A percentile compares a stretch with the other conserved stretches of the same genome.
Evolutionary conservation across 2,797 vertebrate genomes (phyloP).

Genomic region (Apodemus agrarius): DNA sequence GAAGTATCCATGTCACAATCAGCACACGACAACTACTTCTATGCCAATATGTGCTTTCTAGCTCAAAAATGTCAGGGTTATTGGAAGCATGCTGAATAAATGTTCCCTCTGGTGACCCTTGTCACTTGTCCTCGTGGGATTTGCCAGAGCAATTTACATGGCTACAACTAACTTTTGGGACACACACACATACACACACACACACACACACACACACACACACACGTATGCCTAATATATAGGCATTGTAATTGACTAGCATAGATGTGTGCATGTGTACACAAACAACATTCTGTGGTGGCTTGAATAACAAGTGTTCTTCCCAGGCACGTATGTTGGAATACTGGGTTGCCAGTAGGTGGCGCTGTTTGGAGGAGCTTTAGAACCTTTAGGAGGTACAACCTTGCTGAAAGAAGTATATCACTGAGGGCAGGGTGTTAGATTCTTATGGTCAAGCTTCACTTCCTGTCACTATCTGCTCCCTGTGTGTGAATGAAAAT

Average conservation of each 20-base stretch:
- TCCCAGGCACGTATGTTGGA: not conserved
- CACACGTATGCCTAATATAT: not conserved
- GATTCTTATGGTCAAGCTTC: not conserved
- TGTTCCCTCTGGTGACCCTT: not conserved
- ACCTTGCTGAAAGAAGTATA: not conserved
- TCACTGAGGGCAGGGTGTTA: not conserved
- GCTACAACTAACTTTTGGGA: not conserved
- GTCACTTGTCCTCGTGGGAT: not conserved
- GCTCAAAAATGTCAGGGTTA: not conserved
- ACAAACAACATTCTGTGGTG: not conserved
- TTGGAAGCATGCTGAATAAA: not conserved
- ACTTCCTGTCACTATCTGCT: not conserved
- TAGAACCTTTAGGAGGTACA: no score
- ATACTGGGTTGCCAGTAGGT: not conserved
- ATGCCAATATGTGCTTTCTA: not conserved
- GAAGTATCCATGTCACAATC: not conserved
- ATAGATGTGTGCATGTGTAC: not conserved
- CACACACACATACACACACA: not conserved
- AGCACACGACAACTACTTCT: not conserved
- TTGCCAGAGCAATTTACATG: not conserved
- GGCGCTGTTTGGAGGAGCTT: not conserved
- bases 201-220: no score
- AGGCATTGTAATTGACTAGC: not conserved
- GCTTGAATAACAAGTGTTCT: not conserved
- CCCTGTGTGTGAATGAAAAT: not conserved